phyloP scores from a whole-genome alignment of 2,888 invertebrate genomes.

The Platynereis dumerilii region DNA sequence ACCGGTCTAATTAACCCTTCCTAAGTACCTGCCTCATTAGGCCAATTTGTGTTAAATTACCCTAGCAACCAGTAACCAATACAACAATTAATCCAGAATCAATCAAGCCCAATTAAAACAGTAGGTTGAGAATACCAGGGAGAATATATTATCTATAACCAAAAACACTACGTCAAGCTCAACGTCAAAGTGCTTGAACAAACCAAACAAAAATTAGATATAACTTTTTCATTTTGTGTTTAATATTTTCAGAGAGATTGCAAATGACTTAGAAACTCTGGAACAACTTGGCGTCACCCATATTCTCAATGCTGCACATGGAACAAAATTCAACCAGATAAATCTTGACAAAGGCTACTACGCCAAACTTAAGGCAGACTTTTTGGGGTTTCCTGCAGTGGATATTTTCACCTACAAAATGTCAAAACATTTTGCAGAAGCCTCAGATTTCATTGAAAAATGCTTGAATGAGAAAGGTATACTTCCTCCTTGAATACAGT shows the following conservation, averaged over 20 bases:
- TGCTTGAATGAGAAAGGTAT: slow-evolving; percentile 60
- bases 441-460: slow-evolving; percentile 82
- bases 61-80: too few species aligned
- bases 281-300: slow-evolving; percentile 81
- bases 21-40: too few species aligned
- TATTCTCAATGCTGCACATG: slow-evolving; percentile 85
- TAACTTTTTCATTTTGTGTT: too few species aligned
- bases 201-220: too few species aligned
- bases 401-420: slow-evolving; percentile 81
- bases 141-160: too few species aligned
- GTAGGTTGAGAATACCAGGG: too few species aligned
- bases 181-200: too few species aligned
- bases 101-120: too few species aligned
- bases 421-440: slow-evolving; percentile 78
- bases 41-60: too few species aligned
- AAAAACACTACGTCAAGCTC: too few species aligned
- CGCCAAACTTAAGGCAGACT: slow-evolving; percentile 73
- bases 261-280: slow-evolving; percentile 78
- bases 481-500: not conserved
- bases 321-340: slow-evolving; percentile 72
- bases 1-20: not conserved
- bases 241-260: slow-evolving; percentile 73
- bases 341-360: slow-evolving; percentile 80
- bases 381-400: slow-evolving; percentile 81
- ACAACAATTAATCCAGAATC: too few species aligned